Base-by-base conservation (phyloP, 2,888 invertebrate species). In the Anthophora plumipes region DNA sequence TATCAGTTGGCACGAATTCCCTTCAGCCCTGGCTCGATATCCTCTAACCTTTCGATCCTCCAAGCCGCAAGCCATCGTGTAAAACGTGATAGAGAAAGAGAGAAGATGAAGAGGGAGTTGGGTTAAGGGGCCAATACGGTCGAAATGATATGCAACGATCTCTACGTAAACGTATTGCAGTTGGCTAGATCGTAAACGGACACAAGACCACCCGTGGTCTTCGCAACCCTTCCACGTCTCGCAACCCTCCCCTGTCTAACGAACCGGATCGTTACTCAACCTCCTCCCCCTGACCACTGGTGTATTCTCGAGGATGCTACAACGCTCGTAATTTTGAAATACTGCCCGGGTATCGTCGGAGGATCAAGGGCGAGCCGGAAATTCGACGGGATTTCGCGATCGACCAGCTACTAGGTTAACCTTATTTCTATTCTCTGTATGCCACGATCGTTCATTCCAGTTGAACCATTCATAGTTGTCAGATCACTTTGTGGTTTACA, bases 1-100 rank as follows among this genome's bases (percentile, higher is more conserved):
- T 74, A 79, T 80, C 71, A 67, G 60, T 77, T 77, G 73, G 80
- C 74, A 81, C 63, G 61, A n/a, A 14, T 73, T 66, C 60, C 54
- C 54, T 25, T 60, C 25, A 48, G 46, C 39, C 59, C 57, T 20
- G 69, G 39, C 67, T 17, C 39, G 31, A 48, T 61, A 54, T 68
- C 60, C 80, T 63, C 72, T 73, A 77, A 81, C 77, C 77, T 81
- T 77, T 77, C 59, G 54, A 39, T 22, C 60, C 60, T 57, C 64
- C n/a, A 60, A 14, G 14, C 14, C 37, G 52, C 64, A 17, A 22
- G 12, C 54, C n/a, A n/a, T n/a, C n/a, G n/a, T n/a, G n/a, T n/a
- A n/a, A n/a, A n/a, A n/a, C n/a, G n/a, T n/a, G n/a, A 17, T 41
- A 17, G 14, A 48, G 14, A 48, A 14, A 14, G 46, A 17, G 46